These are phyloP conservation scores for Cephonodes hylas DNA, from an alignment of 2,888 invertebrate species.

Conservation along the genomic window DNA sequence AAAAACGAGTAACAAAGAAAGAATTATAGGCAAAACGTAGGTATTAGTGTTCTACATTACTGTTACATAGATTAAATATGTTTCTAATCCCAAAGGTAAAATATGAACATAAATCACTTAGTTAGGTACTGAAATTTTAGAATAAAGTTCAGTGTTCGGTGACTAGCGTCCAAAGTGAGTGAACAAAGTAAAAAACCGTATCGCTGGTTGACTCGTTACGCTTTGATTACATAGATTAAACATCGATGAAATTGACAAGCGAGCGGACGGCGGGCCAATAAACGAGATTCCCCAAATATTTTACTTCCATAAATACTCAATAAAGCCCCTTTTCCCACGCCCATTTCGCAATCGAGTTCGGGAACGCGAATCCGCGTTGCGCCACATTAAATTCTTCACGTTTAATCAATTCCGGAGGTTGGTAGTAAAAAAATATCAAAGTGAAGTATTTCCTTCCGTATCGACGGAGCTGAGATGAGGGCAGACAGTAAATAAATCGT, in stretches of 20 bases:
- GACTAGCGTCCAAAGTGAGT: not conserved
- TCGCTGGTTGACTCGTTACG: constrained; percentile 19
- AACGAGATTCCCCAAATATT: constrained; percentile 60
- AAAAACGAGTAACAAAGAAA: no score
- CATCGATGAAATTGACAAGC: constrained; percentile 52
- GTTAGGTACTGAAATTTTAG: not conserved
- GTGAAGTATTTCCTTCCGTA: constrained; percentile 64
- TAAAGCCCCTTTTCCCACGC: constrained; percentile 58
- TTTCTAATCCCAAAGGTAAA: not conserved
- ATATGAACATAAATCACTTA: not conserved
- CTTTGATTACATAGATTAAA: constrained; percentile 47
- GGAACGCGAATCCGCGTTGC: constrained; percentile 52
- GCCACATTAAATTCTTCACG: constrained; percentile 72
- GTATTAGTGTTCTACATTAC: no score
- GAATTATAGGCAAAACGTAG: no score
- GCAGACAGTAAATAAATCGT: constrained; percentile 73
- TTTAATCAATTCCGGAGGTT: constrained; percentile 67
- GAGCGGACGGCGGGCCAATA: constrained; percentile 52
- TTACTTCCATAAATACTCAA: constrained; percentile 57
- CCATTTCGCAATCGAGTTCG: constrained; percentile 54
- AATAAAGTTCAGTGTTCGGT: not conserved
- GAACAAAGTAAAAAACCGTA: not conserved
- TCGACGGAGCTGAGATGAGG: constrained; percentile 52
- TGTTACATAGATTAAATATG: no score
- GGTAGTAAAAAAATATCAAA: constrained; percentile 60